phyloP scores from a whole-genome alignment of 1,140 invertebrate genomes.

The Macrocentrus cingulum region DNA sequence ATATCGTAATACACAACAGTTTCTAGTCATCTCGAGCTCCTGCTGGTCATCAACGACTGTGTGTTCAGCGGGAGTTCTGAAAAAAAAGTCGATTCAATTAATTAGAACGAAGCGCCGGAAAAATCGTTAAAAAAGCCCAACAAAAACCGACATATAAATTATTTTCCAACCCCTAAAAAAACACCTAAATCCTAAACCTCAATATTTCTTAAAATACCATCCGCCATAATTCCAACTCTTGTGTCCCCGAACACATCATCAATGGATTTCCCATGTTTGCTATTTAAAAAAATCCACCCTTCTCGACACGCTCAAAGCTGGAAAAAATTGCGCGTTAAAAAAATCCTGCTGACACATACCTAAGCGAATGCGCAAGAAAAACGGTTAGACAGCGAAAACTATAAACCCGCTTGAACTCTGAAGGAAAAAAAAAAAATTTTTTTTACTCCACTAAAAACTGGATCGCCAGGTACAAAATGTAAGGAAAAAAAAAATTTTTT shows the following conservation, averaged over 20 bases:
- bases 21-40: constrained; percentile 3
- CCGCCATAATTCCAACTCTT: neutral
- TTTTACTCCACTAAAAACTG: constrained; percentile 7
- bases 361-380: constrained; percentile 1
- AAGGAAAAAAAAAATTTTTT: constrained; percentile 17
- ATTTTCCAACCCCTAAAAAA: no score
- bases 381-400: neutral
- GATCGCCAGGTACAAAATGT: no score
- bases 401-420: neutral
- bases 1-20: neutral
- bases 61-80: constrained; percentile 6
- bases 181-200: no score
- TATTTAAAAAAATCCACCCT: neutral
- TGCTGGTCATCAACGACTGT: neutral
- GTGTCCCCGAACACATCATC: no score
- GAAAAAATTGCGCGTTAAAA: neutral
- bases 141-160: no score
- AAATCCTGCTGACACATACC: neutral
- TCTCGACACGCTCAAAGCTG: no score
- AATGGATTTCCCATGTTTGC: no score
- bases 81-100: neutral
- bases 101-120: no score
- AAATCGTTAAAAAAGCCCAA: no score
- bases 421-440: constrained; percentile 17
- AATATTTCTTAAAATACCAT: no score